phyloP scores from a whole-genome alignment of 2,113 vertebrate genomes.

The Sapayoa aenigma region DNA sequence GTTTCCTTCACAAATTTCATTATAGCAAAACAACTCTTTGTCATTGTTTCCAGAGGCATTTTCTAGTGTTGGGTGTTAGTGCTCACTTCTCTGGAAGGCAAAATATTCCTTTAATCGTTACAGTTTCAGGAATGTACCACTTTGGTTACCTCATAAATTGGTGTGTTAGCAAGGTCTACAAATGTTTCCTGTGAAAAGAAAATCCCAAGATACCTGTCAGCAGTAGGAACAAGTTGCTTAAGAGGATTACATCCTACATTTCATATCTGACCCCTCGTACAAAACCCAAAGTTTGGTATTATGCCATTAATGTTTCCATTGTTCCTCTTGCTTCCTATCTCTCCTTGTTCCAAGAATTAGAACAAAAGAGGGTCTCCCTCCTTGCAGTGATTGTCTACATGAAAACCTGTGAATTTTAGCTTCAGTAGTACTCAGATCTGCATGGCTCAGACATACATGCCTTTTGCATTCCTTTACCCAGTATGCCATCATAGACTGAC shows the following conservation, averaged over 20 bases:
- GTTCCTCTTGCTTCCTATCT: background rate
- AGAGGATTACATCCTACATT: background rate
- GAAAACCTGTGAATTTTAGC: background rate
- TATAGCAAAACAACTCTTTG: background rate
- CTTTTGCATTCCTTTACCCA: background rate
- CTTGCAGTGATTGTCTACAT: background rate
- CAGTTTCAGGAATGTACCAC: background rate
- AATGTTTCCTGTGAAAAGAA: background rate
- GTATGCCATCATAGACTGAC: background rate
- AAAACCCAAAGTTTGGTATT: background rate
- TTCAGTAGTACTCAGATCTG: background rate
- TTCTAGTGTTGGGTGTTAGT: background rate
- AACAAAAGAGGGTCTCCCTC: background rate
- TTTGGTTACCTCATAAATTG: background rate
- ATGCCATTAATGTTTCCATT: background rate
- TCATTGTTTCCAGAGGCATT: background rate
- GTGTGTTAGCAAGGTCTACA: background rate
- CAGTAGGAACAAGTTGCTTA: background rate
- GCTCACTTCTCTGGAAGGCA: background rate
- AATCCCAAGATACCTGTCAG: background rate
- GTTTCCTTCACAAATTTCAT: constrained; percentile 13
- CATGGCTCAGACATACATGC: background rate
- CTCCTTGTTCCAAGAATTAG: background rate
- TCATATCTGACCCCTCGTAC: background rate
- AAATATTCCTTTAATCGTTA: rapidly evolving